phyloP scores from a whole-genome alignment of 2,888 invertebrate genomes.

The Punctoribates punctum region DNA sequence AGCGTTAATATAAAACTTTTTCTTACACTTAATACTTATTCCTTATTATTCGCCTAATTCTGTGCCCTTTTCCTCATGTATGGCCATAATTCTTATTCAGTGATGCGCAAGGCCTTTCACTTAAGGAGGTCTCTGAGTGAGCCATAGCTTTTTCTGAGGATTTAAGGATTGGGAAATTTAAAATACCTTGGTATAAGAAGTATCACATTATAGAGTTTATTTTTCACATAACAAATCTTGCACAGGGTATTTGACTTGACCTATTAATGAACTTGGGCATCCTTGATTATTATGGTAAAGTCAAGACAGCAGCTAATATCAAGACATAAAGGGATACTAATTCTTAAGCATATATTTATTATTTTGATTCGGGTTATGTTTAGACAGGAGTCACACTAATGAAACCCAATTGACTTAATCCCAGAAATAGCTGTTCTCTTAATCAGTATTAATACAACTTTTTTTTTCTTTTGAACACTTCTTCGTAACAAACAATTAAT shows the following conservation, averaged over 20 bases:
- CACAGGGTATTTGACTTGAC: not conserved
- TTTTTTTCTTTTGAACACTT: not conserved
- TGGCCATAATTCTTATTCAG: not conserved
- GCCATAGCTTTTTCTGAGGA: no score
- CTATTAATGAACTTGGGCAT: no score
- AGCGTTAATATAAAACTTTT: constrained; percentile 26
- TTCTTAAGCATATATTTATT: not conserved
- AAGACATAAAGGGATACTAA: not conserved
- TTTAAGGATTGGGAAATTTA: no score
- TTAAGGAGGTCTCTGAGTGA: no score
- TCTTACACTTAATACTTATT: not conserved
- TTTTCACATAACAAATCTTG: no score
- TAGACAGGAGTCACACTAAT: not conserved
- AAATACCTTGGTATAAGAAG: no score
- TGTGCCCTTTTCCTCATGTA: not conserved
- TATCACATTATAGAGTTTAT: no score
- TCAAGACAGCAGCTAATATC: constrained; percentile 9
- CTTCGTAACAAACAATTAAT: constrained; percentile 4
- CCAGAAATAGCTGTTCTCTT: not conserved
- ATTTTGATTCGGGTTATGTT: not conserved
- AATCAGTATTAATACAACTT: constrained; percentile 28
- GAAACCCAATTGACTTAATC: constrained; percentile 26
- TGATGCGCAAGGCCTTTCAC: no score
- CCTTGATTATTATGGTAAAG: constrained; percentile 1
- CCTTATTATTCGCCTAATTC: not conserved